Percentiles rank a stretch among this genome's conserved stretches.
These are phyloP conservation scores for Mesitornis unicolor DNA, from an alignment of 2,113 vertebrate species.

Conservation along the genomic window DNA sequence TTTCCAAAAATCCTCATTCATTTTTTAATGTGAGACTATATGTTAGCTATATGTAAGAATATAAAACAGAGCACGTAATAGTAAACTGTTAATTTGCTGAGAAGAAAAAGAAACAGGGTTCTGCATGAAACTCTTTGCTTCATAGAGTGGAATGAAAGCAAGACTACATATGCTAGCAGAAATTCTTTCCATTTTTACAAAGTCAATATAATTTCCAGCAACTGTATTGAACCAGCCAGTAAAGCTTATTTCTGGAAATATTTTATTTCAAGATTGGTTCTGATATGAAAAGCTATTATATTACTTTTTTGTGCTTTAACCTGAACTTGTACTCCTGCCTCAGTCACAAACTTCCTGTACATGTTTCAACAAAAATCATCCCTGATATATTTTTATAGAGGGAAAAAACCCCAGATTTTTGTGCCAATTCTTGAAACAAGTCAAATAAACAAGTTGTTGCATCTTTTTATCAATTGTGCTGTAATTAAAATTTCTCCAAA, in stretches of 20 bases:
- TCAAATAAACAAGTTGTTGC: not conserved
- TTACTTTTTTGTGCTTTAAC: not conserved
- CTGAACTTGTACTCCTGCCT: not conserved
- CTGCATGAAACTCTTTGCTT: not conserved
- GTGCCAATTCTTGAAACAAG: not conserved
- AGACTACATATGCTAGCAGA: not conserved
- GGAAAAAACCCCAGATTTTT: not conserved
- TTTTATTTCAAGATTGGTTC: not conserved
- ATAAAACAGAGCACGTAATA: too few species aligned
- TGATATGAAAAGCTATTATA: not conserved
- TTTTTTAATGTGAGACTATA: not conserved
- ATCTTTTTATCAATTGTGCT: not conserved
- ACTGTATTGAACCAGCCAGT: not conserved
- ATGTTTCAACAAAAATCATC: not conserved
- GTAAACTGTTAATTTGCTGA: not conserved
- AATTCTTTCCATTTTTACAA: not conserved
- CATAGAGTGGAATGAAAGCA: not conserved
- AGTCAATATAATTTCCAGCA: not conserved
- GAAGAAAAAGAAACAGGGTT: not conserved
- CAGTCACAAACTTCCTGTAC: not conserved
- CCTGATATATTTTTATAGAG: not conserved
- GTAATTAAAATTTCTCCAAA: not conserved
- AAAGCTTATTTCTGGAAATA: not conserved
- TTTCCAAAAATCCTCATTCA: not conserved
- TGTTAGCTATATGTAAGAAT: not conserved